Conservation (phyloP, 2,888 invertebrate species). For the Gortyna flavago region DNA sequence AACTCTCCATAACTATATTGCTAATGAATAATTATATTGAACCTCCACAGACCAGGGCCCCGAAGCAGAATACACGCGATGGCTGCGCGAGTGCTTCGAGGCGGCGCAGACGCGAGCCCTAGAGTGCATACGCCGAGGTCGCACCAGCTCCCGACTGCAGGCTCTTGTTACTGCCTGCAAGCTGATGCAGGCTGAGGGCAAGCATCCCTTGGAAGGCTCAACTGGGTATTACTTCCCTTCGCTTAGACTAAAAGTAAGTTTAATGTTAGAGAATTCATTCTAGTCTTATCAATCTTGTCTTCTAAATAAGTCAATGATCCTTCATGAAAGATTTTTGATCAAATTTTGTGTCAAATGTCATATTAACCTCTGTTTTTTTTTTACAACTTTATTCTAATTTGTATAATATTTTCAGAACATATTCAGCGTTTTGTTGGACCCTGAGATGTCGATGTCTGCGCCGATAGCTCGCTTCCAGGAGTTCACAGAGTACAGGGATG, state of each 20-base stretch:
- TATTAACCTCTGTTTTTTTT: not conserved
- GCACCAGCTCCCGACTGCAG: constrained; percentile 88
- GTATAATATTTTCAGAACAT: constrained; percentile 86
- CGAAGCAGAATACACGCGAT: constrained; percentile 91
- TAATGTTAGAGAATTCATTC: not conserved
- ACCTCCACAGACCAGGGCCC: constrained; percentile 82
- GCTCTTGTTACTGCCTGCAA: constrained; percentile 94
- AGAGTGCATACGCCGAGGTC: constrained; percentile 89
- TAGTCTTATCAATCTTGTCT: not conserved
- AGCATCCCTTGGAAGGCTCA: constrained; percentile 90
- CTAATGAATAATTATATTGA: not conserved
- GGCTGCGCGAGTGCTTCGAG: constrained; percentile 93
- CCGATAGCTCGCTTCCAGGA: constrained; percentile 93
- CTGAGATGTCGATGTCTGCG: constrained; percentile 90
- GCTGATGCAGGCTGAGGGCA: constrained; percentile 93
- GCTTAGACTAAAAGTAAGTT: constrained; percentile 90
- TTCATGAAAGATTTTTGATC: not conserved
- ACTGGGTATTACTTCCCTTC: constrained; percentile 92
- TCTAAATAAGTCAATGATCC: constrained; percentile 39
- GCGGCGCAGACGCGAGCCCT: constrained; percentile 91
- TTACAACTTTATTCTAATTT: not conserved
- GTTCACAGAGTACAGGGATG: constrained; percentile 93
- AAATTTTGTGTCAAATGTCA: not conserved
- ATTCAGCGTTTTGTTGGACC: constrained; percentile 91
- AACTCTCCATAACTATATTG: not conserved